Conservation (phyloP, 2,113 vertebrate species). For the Pitta sordida region DNA sequence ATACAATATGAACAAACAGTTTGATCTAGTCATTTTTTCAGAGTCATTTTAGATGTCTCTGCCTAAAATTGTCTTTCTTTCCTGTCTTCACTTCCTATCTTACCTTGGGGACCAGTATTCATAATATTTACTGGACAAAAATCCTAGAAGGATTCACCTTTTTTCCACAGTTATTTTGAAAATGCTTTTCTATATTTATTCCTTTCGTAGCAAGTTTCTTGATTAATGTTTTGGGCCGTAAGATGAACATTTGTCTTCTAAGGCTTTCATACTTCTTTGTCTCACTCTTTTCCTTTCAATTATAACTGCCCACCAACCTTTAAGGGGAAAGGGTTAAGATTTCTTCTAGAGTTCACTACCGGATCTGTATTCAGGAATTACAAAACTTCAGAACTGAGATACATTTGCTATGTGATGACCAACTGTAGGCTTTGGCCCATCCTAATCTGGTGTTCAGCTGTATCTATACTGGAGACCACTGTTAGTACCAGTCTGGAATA, state of each 20-base stretch:
- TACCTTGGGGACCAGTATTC: neutral
- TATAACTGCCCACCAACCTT: neutral
- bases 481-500: neutral
- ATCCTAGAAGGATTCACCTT: neutral
- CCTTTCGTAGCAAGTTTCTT: neutral
- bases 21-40: neutral
- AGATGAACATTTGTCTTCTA: neutral
- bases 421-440: neutral
- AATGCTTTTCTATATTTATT: neutral
- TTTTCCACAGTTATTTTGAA: neutral
- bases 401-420: neutral
- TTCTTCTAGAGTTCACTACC: neutral
- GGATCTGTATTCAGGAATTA: neutral
- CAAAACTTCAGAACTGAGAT: neutral
- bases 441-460: neutral
- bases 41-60: neutral
- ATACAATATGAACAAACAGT: neutral
- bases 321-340: neutral
- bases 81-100: neutral
- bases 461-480: neutral
- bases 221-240: neutral
- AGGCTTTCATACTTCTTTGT: neutral
- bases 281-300: neutral
- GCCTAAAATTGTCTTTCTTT: neutral
- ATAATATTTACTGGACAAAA: neutral